Base-by-base conservation (phyloP, 2,113 vertebrate species). In the Trinectes maculatus region DNA sequence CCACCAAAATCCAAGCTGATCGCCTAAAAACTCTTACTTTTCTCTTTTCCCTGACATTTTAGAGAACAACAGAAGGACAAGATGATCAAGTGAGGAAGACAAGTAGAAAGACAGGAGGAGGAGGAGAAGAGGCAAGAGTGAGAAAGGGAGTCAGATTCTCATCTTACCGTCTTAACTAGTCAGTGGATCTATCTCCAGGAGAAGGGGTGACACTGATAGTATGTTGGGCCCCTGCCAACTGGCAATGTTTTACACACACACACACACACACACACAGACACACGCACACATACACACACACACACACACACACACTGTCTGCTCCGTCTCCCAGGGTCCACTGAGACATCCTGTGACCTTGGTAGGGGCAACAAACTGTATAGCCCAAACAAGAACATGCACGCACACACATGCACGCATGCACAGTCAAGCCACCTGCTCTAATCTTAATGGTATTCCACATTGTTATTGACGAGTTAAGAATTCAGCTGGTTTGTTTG, bases 281-380 rank as follows among this genome's bases (percentile, higher is more conserved):
- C 69, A 72, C 60, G 54, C 65, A 51, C 24, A 51, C 63, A 67
- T 24, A 57, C 43, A 31, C 31, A 40, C 52, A 65, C 42, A 62
- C 51, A 49, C 64, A 76, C 55, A 70, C 63, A 64, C 39, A 59
- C 48, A 42, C 60, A 61, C 54, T 24, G 52, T 39, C 24, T 25
- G 19, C 43, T 58, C 36, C 26, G 64, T 51, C 61, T 80, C 71
- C 55, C 29, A 43, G 53, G 6, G 2, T 75, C 53, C 51, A 56
- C 47, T 65, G 52, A 85, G 76, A 82, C 56, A 71, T 74, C 65
- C 60, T 46, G 15, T 82, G 83, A 87, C 79, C 79, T 85, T 85
- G 81, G 55, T 63, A 44, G 55, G 56, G 44, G 65, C 62, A 75
- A 64, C 44, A 77, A 60, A 85, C 42, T 66, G 51, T 61, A 73